phyloP scores from a whole-genome alignment of 2,797 vertebrate species.

The Toxotes lorentzi region DNA sequence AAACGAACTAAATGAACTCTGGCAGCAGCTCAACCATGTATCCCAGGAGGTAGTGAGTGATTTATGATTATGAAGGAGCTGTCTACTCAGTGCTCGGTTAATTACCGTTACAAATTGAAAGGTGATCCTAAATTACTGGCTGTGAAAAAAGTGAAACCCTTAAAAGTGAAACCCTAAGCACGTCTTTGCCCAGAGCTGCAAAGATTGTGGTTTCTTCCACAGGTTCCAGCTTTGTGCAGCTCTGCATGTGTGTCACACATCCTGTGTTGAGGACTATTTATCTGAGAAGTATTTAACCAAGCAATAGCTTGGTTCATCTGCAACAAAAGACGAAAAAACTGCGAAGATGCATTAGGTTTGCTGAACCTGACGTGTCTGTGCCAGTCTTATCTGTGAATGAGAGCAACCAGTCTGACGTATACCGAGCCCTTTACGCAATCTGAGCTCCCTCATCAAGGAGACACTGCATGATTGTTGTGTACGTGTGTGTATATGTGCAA shows the following conservation, averaged over 20 bases:
- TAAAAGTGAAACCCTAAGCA: background rate
- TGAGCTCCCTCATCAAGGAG: conserved; percentile 13
- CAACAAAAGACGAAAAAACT: background rate
- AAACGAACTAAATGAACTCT: conserved; percentile 26
- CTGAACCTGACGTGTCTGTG: conserved; percentile 4
- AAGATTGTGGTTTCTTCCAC: conserved; percentile 2
- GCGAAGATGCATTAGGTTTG: conserved; percentile 1
- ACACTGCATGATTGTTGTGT: conserved; percentile 4
- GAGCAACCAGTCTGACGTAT: conserved; percentile 6
- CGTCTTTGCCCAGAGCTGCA: conserved; percentile 6
- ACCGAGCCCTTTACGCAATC: conserved; percentile 34
- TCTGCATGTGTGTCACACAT: background rate
- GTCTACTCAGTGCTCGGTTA: conserved; percentile 12
- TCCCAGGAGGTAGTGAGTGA: conserved; percentile 27
- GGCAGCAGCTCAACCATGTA: conserved; percentile 8
- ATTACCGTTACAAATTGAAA: conserved; percentile 38
- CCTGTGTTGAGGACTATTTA: background rate
- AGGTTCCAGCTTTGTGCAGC: background rate
- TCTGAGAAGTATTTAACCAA: too few species aligned
- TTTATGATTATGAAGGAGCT: conserved; percentile 46
- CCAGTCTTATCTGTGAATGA: conserved; percentile 16
- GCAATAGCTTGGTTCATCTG: conserved; percentile 3
- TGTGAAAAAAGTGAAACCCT: background rate
- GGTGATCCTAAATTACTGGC: conserved; percentile 36
- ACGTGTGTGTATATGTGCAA: background rate